Percentiles rank a stretch among this genome's conserved stretches.
These are phyloP conservation scores for Megalurothrips usitatus DNA, from an alignment of 2,888 invertebrate genomes.

Conservation along the genomic window DNA sequence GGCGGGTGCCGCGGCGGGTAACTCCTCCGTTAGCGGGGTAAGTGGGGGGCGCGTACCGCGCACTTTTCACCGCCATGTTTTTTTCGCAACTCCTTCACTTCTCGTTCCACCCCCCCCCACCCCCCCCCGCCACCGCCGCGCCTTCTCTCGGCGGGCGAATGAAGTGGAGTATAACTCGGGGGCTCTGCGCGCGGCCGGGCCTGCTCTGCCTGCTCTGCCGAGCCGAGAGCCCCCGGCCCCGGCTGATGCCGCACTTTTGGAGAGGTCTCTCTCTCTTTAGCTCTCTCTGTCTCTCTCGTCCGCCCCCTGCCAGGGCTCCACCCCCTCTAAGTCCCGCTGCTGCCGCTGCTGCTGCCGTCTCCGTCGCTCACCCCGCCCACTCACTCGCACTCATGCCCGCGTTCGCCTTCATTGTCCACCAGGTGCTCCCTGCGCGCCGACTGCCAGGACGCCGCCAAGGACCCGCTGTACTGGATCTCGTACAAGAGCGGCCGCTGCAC, in stretches of 20 bases:
- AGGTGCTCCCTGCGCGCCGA: constrained; percentile 84
- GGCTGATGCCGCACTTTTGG: background rate
- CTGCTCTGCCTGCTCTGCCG: too few relatives aligned
- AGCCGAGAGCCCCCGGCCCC: too few relatives aligned
- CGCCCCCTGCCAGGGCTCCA: too few relatives aligned
- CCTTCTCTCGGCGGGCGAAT: background rate
- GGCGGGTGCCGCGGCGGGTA: too few relatives aligned
- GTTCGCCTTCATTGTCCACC: constrained; percentile 36
- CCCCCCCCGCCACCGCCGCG: background rate
- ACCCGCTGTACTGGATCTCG: constrained; percentile 92
- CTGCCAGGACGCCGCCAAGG: constrained; percentile 87
- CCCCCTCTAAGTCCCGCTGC: too few relatives aligned
- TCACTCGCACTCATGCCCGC: background rate
- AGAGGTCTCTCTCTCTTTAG: background rate
- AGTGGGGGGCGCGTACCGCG: too few relatives aligned
- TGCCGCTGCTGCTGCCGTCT: too few relatives aligned
- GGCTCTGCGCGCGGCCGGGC: background rate
- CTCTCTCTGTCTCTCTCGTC: background rate
- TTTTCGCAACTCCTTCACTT: background rate
- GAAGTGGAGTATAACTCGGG: constrained; percentile 12
- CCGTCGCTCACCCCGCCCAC: too few relatives aligned
- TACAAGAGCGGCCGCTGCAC: constrained; percentile 97
- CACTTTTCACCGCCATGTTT: background rate
- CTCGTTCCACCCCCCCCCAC: background rate
- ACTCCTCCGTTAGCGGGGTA: too few relatives aligned